Percentiles rank a stretch among this genome's conserved stretches.
Conservation (phyloP, 2,888 invertebrate species). For the Agrotis exclamationis region DNA sequence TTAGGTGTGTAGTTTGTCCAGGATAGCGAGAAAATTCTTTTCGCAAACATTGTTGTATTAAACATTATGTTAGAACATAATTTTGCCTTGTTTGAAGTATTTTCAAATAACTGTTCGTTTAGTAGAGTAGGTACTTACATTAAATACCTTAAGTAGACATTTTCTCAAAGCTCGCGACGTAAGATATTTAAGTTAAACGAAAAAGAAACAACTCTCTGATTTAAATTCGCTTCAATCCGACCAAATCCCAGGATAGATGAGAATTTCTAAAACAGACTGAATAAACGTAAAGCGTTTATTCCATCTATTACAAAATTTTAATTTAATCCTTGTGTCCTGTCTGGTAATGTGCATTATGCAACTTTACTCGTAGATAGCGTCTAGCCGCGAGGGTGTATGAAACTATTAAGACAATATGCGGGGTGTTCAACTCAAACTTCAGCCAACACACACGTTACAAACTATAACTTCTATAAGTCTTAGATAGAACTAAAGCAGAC, state of each 20-base stretch:
- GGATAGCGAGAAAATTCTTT: conserved; percentile 10
- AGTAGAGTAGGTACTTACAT: not conserved
- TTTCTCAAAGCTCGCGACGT: too few species aligned
- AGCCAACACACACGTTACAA: not conserved
- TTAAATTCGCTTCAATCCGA: not conserved
- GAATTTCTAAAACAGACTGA: not conserved
- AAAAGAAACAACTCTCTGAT: too few species aligned
- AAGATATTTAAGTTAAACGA: too few species aligned
- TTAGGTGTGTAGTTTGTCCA: conserved; percentile 8
- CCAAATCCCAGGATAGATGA: not conserved
- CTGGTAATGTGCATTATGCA: too few species aligned
- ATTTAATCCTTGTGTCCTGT: not conserved
- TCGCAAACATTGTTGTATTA: conserved; percentile 7
- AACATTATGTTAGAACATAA: not conserved
- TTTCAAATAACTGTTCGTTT: not conserved
- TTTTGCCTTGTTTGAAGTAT: not conserved
- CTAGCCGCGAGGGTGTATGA: not conserved
- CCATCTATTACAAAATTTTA: not conserved
- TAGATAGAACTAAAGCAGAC: not conserved
- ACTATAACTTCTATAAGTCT: not conserved
- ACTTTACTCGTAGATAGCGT: not conserved
- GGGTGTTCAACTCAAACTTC: not conserved
- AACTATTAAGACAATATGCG: not conserved
- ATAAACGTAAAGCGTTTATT: not conserved
- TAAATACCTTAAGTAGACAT: too few species aligned